These are phyloP conservation scores for Eutrigla gurnardus DNA, from an alignment of 2,797 vertebrate species.

Conservation along the genomic window DNA sequence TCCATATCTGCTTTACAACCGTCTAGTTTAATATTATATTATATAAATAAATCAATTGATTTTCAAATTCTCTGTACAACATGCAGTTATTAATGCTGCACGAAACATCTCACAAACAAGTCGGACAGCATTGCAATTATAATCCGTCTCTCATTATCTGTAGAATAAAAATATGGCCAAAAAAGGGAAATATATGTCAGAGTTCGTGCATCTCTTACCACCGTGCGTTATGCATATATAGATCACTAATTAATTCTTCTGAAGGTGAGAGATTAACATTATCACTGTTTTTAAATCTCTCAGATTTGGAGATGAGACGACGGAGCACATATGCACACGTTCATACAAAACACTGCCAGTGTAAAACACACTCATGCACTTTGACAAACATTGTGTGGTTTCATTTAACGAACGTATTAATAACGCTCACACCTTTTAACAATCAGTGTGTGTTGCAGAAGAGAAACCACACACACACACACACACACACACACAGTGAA, in stretches of 20 bases:
- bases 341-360: constrained; percentile 26
- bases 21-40: constrained; percentile 1
- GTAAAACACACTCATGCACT: constrained; percentile 45
- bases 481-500: not conserved
- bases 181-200: not conserved
- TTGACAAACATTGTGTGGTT: constrained; percentile 53
- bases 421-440: constrained; percentile 69
- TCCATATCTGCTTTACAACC: constrained; percentile 22
- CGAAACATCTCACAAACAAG: not conserved
- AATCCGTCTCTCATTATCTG: constrained; percentile 9
- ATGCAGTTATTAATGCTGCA: not conserved
- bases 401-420: constrained; percentile 58
- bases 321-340: constrained; percentile 36
- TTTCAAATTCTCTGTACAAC: too few species aligned
- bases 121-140: constrained; percentile 8
- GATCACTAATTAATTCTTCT: constrained; percentile 15
- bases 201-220: not conserved
- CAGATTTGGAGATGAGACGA: constrained; percentile 37
- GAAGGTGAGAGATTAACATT: constrained; percentile 16
- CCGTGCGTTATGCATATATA: not conserved
- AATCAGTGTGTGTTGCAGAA: constrained; percentile 42
- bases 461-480: not conserved
- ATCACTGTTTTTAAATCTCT: constrained; percentile 16
- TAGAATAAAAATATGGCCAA: not conserved
- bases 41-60: not conserved